Percentiles rank a stretch among this genome's conserved stretches.
Conservation (phyloP, 2,888 invertebrate species). For the Ferrisia virgata region DNA sequence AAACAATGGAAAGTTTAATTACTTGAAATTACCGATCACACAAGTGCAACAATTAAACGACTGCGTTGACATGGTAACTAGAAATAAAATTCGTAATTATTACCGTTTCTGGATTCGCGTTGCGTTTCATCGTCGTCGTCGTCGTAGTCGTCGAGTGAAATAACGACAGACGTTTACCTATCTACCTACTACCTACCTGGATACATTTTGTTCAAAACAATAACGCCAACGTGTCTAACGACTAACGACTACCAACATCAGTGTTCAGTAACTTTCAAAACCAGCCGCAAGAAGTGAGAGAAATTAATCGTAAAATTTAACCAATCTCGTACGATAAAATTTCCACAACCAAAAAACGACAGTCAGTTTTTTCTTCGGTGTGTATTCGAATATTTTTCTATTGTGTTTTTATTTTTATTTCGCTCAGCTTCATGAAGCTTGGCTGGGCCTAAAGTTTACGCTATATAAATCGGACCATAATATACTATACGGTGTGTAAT, state of each 20-base stretch:
- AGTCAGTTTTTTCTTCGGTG: too few relatives aligned
- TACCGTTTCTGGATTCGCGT: background rate
- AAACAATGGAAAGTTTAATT: slow-evolving; percentile 19
- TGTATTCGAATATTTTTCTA: too few relatives aligned
- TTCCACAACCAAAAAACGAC: too few relatives aligned
- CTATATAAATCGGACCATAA: background rate
- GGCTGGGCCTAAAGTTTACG: background rate
- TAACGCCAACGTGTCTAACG: background rate
- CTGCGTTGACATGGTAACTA: slow-evolving; percentile 22
- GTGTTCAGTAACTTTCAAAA: background rate
- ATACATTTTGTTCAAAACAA: too few relatives aligned
- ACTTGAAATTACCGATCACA: slow-evolving; percentile 17
- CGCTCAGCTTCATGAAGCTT: background rate
- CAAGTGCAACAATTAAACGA: slow-evolving; percentile 16
- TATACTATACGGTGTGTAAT: background rate
- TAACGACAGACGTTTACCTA: background rate
- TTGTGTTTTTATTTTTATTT: too few relatives aligned
- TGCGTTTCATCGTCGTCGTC: background rate
- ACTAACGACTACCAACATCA: too few relatives aligned
- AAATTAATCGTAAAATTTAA: background rate
- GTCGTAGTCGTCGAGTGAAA: background rate
- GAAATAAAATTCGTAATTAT: slow-evolving; percentile 23
- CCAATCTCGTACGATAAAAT: too few relatives aligned
- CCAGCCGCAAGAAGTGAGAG: background rate
- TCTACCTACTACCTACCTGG: too few relatives aligned